Evolutionary conservation across 92 coral and sea anemone species (phyloP).

Genomic region (Porites cylindrica): DNA sequence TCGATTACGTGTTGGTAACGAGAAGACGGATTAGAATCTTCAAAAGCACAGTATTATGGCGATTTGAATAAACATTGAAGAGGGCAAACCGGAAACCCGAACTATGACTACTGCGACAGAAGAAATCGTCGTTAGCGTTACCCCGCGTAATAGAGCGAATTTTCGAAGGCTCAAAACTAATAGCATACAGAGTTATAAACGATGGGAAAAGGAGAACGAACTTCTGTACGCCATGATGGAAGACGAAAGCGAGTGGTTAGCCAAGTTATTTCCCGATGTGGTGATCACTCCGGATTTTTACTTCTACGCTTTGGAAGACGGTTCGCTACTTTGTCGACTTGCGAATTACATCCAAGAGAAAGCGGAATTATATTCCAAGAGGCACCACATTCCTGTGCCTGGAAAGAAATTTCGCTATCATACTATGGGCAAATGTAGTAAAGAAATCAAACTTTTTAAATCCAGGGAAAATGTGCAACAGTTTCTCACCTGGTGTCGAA

Average conservation of each 20-base stretch:
- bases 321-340: slow-evolving; percentile 88
- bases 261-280: slow-evolving; percentile 87
- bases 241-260: slow-evolving; percentile 95
- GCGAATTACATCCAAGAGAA: slow-evolving; percentile 97
- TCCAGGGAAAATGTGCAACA: slow-evolving; percentile 97
- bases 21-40: slow-evolving; percentile 8
- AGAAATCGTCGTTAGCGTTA: slow-evolving; percentile 56
- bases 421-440: slow-evolving; percentile 68
- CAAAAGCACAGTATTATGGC: slow-evolving; percentile 28
- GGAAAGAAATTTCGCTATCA: slow-evolving; percentile 85
- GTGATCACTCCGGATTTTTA: slow-evolving; percentile 91
- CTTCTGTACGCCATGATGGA: slow-evolving; percentile 98
- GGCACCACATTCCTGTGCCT: slow-evolving; percentile 71
- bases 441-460: slow-evolving; percentile 87
- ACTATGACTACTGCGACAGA: slow-evolving; percentile 18
- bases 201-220: slow-evolving; percentile 99
- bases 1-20: neutral
- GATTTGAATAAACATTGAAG: slow-evolving; percentile 35
- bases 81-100: slow-evolving; percentile 46
- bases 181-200: slow-evolving; percentile 91
- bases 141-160: slow-evolving; percentile 94
- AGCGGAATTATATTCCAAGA: slow-evolving; percentile 78
- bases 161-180: slow-evolving; percentile 93
- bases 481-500: slow-evolving; percentile 98
- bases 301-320: slow-evolving; percentile 98